Base-by-base conservation (phyloP, 1,140 invertebrate genomes). In the Euura lappo region DNA sequence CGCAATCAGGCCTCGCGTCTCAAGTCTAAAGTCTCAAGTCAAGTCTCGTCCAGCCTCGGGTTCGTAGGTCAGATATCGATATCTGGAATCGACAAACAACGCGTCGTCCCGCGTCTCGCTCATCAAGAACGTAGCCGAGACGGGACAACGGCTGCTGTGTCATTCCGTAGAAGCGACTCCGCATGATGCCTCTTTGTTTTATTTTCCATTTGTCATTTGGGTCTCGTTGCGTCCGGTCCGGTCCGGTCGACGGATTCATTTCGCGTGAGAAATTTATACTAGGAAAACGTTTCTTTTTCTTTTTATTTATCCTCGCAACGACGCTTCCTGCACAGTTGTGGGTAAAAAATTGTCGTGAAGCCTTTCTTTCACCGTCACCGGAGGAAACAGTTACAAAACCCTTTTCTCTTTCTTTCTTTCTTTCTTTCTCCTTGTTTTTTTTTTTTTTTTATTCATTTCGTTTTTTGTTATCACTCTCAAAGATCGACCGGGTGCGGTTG, bases 41-140 rank as follows among this genome's bases (percentile, higher is more conserved):
- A 42, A 28, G 7, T 3, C 42, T 64, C 28, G 28, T 28, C 28
- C 28, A 10, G 8, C 13, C 44, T 4, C 43, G 45, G 4, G 66
- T 6, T 69, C 76, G 60, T 70, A 76, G 77, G 75, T 78, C 75
- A 75, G 45, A 47, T 76, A 76, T 78, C 77, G 72, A 72, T 78
- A 76, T 78, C 77, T 78, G 73, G 74, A 76, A 78, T 78, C 77
- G 71, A 78, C 75, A 78, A 78, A 76, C 74, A 73, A 78, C 75
- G 77, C 76, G 72, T 51, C 47, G 47, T 51, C 47, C 11, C 47
- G 47, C 47, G 47, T 51, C 47, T n/a, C 11, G 47, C 74, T 72
- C 73, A 75, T 78, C 75, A 78, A 74, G 75, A 75, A 78, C 47
- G 28, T 28, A 51, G n/a, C 7, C 47, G 47, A 51, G 47, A 51